Evolutionary conservation across 2,113 vertebrate species (phyloP).

Genomic region (Carassius carassius): DNA sequence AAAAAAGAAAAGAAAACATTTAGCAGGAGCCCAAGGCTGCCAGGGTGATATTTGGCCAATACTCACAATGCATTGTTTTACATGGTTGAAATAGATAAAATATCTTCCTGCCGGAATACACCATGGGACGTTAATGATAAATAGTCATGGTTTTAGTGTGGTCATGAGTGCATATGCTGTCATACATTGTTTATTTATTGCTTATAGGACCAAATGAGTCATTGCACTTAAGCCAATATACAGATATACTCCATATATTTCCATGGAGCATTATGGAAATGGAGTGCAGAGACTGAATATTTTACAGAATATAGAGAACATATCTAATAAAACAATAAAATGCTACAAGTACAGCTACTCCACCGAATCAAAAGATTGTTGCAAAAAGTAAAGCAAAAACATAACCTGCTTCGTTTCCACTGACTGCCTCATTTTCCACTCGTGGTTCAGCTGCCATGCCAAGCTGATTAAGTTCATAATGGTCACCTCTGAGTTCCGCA

Average conservation of each 20-base stretch:
- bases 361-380: not conserved
- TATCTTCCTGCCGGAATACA: constrained; percentile 3
- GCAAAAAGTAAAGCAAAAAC: constrained; percentile 24
- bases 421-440: constrained; percentile 40
- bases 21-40: not conserved
- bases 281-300: not conserved
- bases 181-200: not conserved
- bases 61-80: not conserved
- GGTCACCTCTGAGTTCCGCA: constrained; percentile 41
- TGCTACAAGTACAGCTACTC: constrained; percentile 3
- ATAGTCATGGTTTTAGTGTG: constrained; percentile 16
- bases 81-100: not conserved
- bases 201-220: not conserved
- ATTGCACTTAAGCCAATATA: not conserved
- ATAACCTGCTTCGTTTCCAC: constrained; percentile 10
- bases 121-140: constrained; percentile 4
- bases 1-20: not conserved
- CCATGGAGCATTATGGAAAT: constrained; percentile 1
- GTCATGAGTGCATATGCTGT: not conserved
- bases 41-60: not conserved
- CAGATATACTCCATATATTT: not conserved
- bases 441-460: constrained; percentile 21
- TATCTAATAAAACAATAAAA: constrained; percentile 28
- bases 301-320: constrained; percentile 17
- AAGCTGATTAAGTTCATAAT: constrained; percentile 48